Conservation (phyloP, 1,140 invertebrate genomes). For the Gryllus bimaculatus region DNA sequence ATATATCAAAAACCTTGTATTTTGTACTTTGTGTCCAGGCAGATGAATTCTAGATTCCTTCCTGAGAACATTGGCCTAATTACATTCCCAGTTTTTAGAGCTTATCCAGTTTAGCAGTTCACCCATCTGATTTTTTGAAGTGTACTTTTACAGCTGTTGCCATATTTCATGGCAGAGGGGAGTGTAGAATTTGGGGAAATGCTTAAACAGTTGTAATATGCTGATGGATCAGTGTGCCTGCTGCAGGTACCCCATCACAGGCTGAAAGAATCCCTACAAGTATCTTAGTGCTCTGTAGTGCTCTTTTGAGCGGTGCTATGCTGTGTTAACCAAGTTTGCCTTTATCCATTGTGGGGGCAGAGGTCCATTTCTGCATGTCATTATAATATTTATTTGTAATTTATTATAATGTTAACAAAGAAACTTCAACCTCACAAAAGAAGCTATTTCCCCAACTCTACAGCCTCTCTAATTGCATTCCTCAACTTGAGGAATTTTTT, state of each 20-base stretch:
- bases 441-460: background rate
- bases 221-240: background rate
- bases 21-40: background rate
- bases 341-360: background rate
- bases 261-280: background rate
- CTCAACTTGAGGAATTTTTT: background rate
- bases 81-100: background rate
- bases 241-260: background rate
- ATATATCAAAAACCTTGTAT: background rate
- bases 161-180: background rate
- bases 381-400: background rate
- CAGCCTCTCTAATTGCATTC: background rate
- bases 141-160: background rate
- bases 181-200: background rate
- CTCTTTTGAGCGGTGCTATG: background rate
- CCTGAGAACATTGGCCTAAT: background rate
- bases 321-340: background rate
- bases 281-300: background rate
- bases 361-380: background rate
- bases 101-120: background rate
- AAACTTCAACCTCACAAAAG: background rate
- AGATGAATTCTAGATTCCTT: slow-evolving; percentile 5
- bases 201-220: background rate
- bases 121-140: background rate
- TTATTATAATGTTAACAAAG: background rate